Evolutionary conservation across 2,888 invertebrate species (phyloP).

Genomic region (Trichacis sp.): DNA sequence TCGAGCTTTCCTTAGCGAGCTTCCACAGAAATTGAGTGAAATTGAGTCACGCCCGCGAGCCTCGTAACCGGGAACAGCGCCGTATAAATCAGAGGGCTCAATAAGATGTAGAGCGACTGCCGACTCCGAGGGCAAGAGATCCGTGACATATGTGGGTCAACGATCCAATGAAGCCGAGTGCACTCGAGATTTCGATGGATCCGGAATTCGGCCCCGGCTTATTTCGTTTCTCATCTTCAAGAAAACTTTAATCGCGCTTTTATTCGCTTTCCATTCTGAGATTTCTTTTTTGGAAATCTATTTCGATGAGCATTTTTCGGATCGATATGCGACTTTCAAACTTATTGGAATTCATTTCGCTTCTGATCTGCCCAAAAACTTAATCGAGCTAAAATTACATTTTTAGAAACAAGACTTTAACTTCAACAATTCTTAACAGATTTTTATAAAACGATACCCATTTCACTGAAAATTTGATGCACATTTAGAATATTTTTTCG

Average conservation of each 20-base stretch:
- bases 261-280: no score
- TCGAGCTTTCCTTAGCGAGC: slow-evolving; percentile 13
- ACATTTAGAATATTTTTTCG: no score
- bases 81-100: slow-evolving; percentile 45
- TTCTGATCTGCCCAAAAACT: no score
- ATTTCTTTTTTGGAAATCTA: no score
- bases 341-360: no score
- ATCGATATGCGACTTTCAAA: no score
- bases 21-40: slow-evolving; percentile 38
- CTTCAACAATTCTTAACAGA: slow-evolving; percentile 12
- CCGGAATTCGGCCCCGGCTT: slow-evolving; percentile 34
- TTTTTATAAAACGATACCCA: no score
- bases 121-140: slow-evolving; percentile 37
- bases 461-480: no score
- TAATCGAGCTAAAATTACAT: no score
- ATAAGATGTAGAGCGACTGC: slow-evolving; percentile 45
- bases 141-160: slow-evolving; percentile 45
- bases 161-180: slow-evolving; percentile 43
- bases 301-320: no score
- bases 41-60: slow-evolving; percentile 40
- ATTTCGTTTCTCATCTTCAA: slow-evolving; percentile 17
- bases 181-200: slow-evolving; percentile 36
- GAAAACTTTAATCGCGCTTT: no score
- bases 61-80: slow-evolving; percentile 41
- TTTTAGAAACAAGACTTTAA: no score